Conservation (phyloP, 2,113 vertebrate genomes). For the Lota lota region DNA sequence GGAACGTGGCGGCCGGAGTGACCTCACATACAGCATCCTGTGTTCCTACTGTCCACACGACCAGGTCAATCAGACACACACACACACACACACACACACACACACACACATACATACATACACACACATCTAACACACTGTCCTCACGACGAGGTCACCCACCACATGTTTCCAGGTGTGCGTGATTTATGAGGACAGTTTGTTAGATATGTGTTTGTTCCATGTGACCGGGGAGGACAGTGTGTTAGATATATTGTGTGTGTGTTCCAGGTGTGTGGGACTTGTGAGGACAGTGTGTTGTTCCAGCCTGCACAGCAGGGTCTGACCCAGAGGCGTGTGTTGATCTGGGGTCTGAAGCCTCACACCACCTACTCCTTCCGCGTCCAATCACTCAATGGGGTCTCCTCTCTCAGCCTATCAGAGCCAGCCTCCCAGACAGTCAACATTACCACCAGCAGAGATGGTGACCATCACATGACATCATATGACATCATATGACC, state of each 20-base stretch:
- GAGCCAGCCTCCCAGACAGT: constrained; percentile 65
- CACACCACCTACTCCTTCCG: constrained; percentile 78
- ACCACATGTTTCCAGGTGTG: background rate
- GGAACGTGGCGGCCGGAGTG: constrained; percentile 73
- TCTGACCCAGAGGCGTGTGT: constrained; percentile 67
- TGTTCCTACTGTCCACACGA: constrained; percentile 63
- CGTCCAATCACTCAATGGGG: constrained; percentile 77
- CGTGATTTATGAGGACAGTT: background rate
- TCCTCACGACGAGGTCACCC: background rate
- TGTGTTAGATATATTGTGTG: background rate
- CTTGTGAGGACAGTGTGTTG: constrained; percentile 71
- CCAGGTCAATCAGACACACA: background rate
- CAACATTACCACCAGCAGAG: constrained; percentile 80
- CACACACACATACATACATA: no score
- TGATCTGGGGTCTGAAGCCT: constrained; percentile 75
- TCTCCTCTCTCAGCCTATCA: constrained; percentile 67
- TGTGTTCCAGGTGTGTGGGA: constrained; percentile 36
- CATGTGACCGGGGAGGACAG: background rate
- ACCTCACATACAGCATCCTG: constrained; percentile 73
- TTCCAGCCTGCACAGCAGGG: constrained; percentile 63
- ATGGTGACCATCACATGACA: constrained; percentile 59
- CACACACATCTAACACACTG: background rate
- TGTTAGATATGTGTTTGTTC: background rate
- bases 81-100: no score
- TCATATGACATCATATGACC: no score